Base-by-base conservation (phyloP, 1,140 invertebrate species). In the Cotesia chilonis region DNA sequence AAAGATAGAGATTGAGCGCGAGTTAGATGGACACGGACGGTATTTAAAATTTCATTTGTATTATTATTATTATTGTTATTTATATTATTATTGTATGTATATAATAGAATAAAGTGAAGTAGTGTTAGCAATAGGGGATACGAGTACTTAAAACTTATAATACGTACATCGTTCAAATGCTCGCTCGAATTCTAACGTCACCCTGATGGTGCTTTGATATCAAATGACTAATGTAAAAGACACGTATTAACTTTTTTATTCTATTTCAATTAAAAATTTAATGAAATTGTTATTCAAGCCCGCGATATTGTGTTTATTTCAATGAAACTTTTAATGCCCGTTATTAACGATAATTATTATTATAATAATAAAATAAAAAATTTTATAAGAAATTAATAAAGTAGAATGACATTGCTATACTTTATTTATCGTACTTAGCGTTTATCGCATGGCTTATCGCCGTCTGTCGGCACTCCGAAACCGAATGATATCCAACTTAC, bases 161-260 rank as follows among this genome's bases (percentile, higher is more conserved):
- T 67, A 63, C 60, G 47, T 57, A 59, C 64, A 59, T 57, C n/a
- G 7, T 47, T 75, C 10, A 70, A 72, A 69, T 66, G 63, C 67
- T 70, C 37, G 17, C 28, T 28, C 20, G 10, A 10, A 67, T 3
- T 3, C 28, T 72, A 51, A 72, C 70, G 64, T 68, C 65, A 73
- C 52, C 61, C 51, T 69, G 68, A 38, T 66, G 70, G 3, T 28
- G 28, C 1, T 28, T 28, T 28, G 28, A 28, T 28, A 28, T 28
- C 28, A 47, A 6, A 47, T 47, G 41, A 47, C 6, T 47, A 47
- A 47, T 47, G 9, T 47, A 47, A 60, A 60, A 69, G 68, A 70
- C 51, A 73, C 67, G 71, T 68, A 71, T 47, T n/a, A 72, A 54
- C 55, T 36, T 4, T 28, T 9, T 17, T 41, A 12, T 28, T 28